Percentiles rank a stretch among this genome's conserved stretches.
These are phyloP conservation scores for Lutjanus erythropterus DNA, from an alignment of 2,113 vertebrate species.

Conservation along the genomic window DNA sequence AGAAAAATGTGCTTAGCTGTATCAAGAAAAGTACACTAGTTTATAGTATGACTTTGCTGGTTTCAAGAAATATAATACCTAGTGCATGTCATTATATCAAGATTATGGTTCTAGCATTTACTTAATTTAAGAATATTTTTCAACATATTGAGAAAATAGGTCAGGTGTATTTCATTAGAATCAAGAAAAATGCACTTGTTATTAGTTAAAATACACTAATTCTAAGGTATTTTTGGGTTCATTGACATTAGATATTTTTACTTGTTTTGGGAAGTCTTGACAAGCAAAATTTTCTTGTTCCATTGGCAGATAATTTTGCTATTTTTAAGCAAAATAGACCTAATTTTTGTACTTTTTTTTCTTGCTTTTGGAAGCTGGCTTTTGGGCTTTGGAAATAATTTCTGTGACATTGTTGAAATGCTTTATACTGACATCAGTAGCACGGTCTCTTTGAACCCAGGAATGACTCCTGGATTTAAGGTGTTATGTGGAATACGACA, in stretches of 20 bases:
- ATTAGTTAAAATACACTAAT: not conserved
- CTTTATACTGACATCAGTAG: too few relatives aligned
- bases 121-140: not conserved
- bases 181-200: not conserved
- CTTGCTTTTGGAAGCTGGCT: not conserved
- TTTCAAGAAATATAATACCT: constrained; percentile 1
- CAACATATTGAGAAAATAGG: not conserved
- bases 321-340: not conserved
- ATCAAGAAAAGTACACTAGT: not conserved
- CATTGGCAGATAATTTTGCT: not conserved
- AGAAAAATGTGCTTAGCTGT: not conserved
- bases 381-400: too few relatives aligned
- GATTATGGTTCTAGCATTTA: not conserved
- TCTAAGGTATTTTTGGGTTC: not conserved
- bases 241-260: not conserved
- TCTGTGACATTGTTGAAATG: too few relatives aligned
- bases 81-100: not conserved
- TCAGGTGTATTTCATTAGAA: not conserved
- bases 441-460: too few relatives aligned
- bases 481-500: too few relatives aligned
- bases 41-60: not conserved
- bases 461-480: too few relatives aligned
- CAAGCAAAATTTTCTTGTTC: not conserved
- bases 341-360: not conserved
- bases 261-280: not conserved